Conservation (phyloP, 2,797 vertebrate species). For the Halcyon leucocephala region DNA sequence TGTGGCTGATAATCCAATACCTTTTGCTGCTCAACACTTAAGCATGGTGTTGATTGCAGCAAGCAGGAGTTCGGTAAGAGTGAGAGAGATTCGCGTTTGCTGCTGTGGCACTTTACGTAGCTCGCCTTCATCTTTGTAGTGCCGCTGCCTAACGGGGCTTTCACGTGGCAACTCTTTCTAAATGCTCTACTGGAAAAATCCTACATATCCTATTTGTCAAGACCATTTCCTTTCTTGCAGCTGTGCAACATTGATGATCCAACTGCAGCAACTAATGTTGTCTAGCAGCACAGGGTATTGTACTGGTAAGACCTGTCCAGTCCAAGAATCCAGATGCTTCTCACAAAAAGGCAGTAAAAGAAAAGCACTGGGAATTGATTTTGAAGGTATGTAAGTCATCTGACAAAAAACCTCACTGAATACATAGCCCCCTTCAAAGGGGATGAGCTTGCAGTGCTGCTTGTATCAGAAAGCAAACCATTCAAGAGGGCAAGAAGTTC, state of each 20-base stretch:
- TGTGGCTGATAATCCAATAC: not conserved
- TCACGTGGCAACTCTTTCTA: conserved; percentile 15
- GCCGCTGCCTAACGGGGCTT: not conserved
- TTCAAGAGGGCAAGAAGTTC: conserved; percentile 25
- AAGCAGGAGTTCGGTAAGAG: not conserved
- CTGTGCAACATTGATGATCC: not conserved
- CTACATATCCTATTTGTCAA: conserved; percentile 1
- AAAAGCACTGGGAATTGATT: not conserved
- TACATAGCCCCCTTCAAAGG: conserved; percentile 21
- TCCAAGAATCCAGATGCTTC: conserved; percentile 9
- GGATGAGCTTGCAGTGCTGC: not conserved
- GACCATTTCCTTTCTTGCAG: conserved; percentile 13
- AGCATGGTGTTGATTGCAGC: not conserved
- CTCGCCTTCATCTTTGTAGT: not conserved
- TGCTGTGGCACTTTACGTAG: not conserved
- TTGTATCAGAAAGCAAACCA: not conserved
- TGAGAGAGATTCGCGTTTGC: not conserved
- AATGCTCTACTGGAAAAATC: conserved; percentile 22
- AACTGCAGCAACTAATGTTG: not conserved
- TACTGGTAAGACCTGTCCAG: not conserved
- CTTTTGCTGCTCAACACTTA: not conserved
- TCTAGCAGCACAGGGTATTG: not conserved
- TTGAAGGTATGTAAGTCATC: conserved; percentile 15
- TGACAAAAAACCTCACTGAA: conserved; percentile 35
- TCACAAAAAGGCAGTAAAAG: not conserved